Evolutionary conservation across 2,888 invertebrate genomes (phyloP), one percentile per base, ranked within the genome.

Genomic region (Syritta pipiens): DNA sequence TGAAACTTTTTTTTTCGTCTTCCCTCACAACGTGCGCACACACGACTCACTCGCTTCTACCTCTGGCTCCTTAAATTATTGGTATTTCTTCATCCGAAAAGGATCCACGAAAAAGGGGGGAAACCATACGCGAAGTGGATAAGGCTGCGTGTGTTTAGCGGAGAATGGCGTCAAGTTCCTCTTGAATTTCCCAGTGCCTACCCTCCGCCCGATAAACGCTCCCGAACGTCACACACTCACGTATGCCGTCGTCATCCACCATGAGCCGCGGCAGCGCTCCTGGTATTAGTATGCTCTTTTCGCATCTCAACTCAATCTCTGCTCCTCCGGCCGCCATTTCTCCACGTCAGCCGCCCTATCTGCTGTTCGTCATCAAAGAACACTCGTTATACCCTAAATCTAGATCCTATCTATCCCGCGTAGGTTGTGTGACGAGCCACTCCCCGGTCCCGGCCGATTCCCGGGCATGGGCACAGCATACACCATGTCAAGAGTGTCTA

Each of bases 401-500:
- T 71, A 71, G 71, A 72, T 71, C 24, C 65, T 53, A 63, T 72
- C 65, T 71, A 71, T 63, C 20, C 53, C 53, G 71, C 46, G 51
- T 65, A 48, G 69, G 71, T 37, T 63, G 51, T n/a, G n/a, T 59
- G 60, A 62, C 55, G 19, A 57, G 30, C 30, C 42, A 37, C 57
- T 51, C 69, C 12, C 51, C 26, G 32, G 53, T 51, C 24, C 46
- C 30, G 59, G 65, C 35, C n/a, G n/a, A n/a, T n/a, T n/a, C n/a
- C n/a, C n/a, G n/a, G n/a, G n/a, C n/a, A n/a, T n/a, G n/a, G n/a
- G n/a, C n/a, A n/a, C n/a, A n/a, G n/a, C n/a, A n/a, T n/a, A 59
- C 30, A 63, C 57, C 71, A 71, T 65, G 77, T 77, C 65, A 77
- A 77, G 77, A 71, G 77, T 71, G 57, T 77, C 59, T 77, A 77